These are phyloP conservation scores for Apotomis capreana DNA, from an alignment of 2,888 invertebrate species.

Conservation along the genomic window DNA sequence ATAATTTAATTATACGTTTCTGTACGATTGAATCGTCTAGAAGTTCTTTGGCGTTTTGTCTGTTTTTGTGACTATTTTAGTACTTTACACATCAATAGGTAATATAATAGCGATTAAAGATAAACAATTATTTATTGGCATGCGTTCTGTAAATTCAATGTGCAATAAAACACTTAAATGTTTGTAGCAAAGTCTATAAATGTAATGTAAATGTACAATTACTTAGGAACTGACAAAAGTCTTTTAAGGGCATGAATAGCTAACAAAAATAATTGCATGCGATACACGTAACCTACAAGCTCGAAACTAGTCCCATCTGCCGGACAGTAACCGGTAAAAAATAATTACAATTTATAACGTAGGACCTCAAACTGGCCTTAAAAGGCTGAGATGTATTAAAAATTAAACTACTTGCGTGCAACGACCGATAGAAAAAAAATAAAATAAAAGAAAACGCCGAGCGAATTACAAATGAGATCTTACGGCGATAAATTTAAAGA, in stretches of 20 bases:
- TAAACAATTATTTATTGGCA: not conserved
- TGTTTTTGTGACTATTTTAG: not conserved
- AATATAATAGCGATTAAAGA: not conserved
- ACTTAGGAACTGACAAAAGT: conserved; percentile 38
- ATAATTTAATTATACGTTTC: conserved; percentile 27
- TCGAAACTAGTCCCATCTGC: conserved; percentile 58
- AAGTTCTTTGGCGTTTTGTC: conserved; percentile 9
- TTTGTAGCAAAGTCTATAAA: not conserved
- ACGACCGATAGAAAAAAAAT: conserved; percentile 68
- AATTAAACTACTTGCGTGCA: conserved; percentile 76
- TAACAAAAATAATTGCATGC: conserved; percentile 47
- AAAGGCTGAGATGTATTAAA: conserved; percentile 76
- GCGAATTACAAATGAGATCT: conserved; percentile 73
- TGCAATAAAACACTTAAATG: not conserved
- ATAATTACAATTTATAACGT: conserved; percentile 59
- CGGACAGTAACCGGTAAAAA: conserved; percentile 60
- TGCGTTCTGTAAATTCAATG: not conserved
- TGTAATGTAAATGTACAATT: conserved; percentile 20
- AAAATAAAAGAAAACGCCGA: conserved; percentile 60
- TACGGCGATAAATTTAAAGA: conserved; percentile 75
- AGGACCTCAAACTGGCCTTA: conserved; percentile 68
- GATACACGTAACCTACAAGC: conserved; percentile 45
- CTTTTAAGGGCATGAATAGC: conserved; percentile 49
- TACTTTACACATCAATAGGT: not conserved
- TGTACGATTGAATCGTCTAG: conserved; percentile 21